Evolutionary conservation across 2,113 vertebrate genomes (phyloP).

Genomic region (Apistogramma diplotaenia): DNA sequence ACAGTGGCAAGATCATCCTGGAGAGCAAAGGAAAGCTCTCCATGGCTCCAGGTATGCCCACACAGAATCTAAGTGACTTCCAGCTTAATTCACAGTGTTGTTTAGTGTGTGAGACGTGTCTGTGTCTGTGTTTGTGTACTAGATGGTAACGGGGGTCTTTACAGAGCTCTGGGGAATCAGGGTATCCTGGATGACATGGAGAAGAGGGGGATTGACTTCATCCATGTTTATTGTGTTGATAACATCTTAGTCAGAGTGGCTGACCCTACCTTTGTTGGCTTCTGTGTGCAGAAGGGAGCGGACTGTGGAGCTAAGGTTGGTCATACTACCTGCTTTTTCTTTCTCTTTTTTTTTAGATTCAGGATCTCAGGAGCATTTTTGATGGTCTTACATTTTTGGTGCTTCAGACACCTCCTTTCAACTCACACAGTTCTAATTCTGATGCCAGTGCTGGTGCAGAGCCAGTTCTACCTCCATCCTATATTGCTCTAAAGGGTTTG

Average conservation of each 20-base stretch:
- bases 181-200: constrained; percentile 89
- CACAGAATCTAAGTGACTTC: background rate
- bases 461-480: too few species aligned
- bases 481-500: too few species aligned
- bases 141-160: constrained; percentile 97
- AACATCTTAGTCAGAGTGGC: constrained; percentile 97
- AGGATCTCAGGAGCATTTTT: too few species aligned
- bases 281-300: constrained; percentile 90
- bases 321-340: background rate
- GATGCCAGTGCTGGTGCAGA: too few species aligned
- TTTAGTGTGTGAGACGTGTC: background rate
- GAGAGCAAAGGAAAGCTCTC: constrained; percentile 89
- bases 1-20: constrained; percentile 89
- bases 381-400: too few species aligned
- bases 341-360: background rate
- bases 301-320: constrained; percentile 98
- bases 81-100: background rate
- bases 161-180: constrained; percentile 87
- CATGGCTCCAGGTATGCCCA: constrained; percentile 90
- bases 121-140: constrained; percentile 22
- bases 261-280: constrained; percentile 92
- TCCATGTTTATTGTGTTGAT: constrained; percentile 95
- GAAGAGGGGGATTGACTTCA: constrained; percentile 77
- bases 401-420: too few species aligned
- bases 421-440: too few species aligned